phyloP scores from a whole-genome alignment of 2,797 vertebrate genomes.

The Sebastiscus tertius region DNA sequence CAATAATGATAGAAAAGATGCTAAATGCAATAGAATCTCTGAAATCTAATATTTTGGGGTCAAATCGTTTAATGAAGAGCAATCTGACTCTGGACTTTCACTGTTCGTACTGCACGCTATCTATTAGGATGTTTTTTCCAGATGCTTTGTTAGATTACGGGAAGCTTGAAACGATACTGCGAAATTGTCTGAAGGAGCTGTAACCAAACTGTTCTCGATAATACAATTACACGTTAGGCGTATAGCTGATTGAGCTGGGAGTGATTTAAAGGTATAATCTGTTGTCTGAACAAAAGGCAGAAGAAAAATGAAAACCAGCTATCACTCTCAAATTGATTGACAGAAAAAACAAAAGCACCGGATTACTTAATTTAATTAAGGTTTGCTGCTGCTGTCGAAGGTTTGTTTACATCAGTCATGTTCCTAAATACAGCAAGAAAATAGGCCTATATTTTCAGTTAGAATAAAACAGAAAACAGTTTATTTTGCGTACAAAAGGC shows the following conservation, averaged over 20 bases:
- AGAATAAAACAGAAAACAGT: too few species aligned
- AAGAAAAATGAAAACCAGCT: background rate
- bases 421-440: background rate
- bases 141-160: slow-evolving; percentile 46
- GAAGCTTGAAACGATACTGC: slow-evolving; percentile 16
- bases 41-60: slow-evolving; percentile 84
- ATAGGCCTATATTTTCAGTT: background rate
- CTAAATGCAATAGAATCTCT: slow-evolving; percentile 80
- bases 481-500: too few species aligned
- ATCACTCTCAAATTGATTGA: background rate
- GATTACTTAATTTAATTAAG: background rate
- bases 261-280: background rate
- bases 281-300: background rate
- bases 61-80: slow-evolving; percentile 83
- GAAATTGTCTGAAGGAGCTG: slow-evolving; percentile 16
- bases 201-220: slow-evolving; percentile 11
- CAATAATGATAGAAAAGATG: slow-evolving; percentile 85
- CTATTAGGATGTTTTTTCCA: slow-evolving; percentile 60
- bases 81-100: slow-evolving; percentile 77
- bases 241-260: background rate
- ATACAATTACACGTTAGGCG: background rate
- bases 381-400: background rate
- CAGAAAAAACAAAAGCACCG: background rate
- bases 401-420: background rate
- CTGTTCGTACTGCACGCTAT: slow-evolving; percentile 53